phyloP scores from a whole-genome alignment of 2,113 vertebrate genomes.

The Psilopsiagon aymara region DNA sequence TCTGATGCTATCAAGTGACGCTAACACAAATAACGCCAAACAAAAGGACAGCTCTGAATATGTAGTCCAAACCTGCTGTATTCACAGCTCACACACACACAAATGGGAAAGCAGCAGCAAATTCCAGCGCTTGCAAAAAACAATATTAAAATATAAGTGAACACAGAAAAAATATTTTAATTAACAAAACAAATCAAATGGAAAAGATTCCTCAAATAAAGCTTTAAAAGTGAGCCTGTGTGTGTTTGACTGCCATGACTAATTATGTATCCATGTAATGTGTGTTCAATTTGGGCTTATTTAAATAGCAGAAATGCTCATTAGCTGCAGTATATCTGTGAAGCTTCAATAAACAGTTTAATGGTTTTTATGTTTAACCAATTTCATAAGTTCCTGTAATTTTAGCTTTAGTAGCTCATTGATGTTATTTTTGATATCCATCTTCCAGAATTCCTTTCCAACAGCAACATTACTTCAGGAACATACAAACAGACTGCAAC shows the following conservation, averaged over 20 bases:
- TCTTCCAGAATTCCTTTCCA: slow-evolving; percentile 74
- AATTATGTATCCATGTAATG: slow-evolving; percentile 87
- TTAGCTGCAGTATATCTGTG: slow-evolving; percentile 85
- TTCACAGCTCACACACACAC: slow-evolving; percentile 61
- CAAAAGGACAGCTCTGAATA: slow-evolving; percentile 64
- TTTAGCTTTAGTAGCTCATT: slow-evolving; percentile 86
- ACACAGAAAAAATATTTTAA: slow-evolving; percentile 81
- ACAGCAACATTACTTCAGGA: slow-evolving; percentile 48
- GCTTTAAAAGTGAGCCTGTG: slow-evolving; percentile 81
- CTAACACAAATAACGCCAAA: slow-evolving; percentile 58
- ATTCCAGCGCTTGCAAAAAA: slow-evolving; percentile 71
- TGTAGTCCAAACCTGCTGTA: slow-evolving; percentile 47
- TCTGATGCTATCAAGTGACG: slow-evolving; percentile 50
- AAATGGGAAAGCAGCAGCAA: slow-evolving; percentile 69
- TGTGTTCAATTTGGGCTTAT: slow-evolving; percentile 84
- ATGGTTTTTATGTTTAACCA: slow-evolving; percentile 88
- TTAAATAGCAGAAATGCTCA: slow-evolving; percentile 87
- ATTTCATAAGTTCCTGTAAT: slow-evolving; percentile 85
- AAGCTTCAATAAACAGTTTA: slow-evolving; percentile 87
- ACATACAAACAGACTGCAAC: slow-evolving; percentile 58
- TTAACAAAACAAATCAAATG: slow-evolving; percentile 84
- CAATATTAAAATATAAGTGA: slow-evolving; percentile 81
- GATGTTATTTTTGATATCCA: slow-evolving; percentile 84
- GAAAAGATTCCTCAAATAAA: slow-evolving; percentile 84
- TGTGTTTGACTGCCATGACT: slow-evolving; percentile 83